phyloP scores from a whole-genome alignment of 2,888 invertebrate species.

The Chironomus riparius region DNA sequence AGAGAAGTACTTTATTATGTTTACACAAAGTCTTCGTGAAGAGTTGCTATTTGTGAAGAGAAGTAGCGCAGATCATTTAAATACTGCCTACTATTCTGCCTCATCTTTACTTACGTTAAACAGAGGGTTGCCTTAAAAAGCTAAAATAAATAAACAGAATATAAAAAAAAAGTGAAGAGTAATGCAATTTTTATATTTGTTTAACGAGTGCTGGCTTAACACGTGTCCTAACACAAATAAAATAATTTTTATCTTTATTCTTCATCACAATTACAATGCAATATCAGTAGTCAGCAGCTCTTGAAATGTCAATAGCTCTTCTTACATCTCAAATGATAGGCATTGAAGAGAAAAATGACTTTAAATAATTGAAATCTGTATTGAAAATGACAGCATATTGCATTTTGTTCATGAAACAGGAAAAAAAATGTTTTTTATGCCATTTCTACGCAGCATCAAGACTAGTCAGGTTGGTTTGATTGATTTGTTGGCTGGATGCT shows the following conservation, averaged over 20 bases:
- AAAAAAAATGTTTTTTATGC: too few species aligned
- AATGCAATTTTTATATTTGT: constrained; percentile 2
- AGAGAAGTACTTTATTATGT: too few species aligned
- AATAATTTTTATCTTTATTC: background rate
- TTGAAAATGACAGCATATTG: background rate
- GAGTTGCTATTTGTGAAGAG: too few species aligned
- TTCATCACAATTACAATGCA: background rate
- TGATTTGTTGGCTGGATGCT: too few species aligned
- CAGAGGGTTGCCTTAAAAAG: too few species aligned
- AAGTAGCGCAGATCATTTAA: too few species aligned
- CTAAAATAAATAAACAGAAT: background rate
- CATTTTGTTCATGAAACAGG: background rate
- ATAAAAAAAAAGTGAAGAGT: background rate
- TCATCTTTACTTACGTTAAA: too few species aligned
- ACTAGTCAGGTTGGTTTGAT: too few species aligned
- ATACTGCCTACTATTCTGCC: too few species aligned
- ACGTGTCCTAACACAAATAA: constrained; percentile 1
- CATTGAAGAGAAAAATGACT: background rate
- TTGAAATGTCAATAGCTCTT: constrained; percentile 2
- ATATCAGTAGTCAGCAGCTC: background rate
- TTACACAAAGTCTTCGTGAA: too few species aligned
- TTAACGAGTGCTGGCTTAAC: background rate
- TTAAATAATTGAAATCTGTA: background rate
- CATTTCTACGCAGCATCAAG: too few species aligned
- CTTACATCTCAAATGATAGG: background rate